A percentile compares a stretch with the other conserved stretches of the same genome.
Evolutionary conservation across 2,797 vertebrate species (phyloP).

Genomic region (Siniperca scherzeri): DNA sequence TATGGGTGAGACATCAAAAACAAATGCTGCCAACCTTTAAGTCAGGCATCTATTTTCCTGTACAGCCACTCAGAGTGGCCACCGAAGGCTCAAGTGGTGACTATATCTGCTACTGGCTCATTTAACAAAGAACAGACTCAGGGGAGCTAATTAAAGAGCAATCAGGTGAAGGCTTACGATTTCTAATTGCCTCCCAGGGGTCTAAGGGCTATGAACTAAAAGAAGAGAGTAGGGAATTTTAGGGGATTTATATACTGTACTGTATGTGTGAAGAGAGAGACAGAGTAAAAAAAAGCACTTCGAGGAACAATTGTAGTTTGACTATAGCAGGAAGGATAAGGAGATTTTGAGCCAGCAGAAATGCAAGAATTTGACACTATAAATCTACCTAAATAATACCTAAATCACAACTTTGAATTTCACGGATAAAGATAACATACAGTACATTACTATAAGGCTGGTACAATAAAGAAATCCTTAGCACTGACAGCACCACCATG

Average conservation of each 20-base stretch:
- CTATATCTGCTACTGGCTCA: constrained; percentile 57
- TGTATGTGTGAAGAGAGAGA: constrained; percentile 4
- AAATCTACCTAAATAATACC: not conserved
- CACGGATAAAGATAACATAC: not conserved
- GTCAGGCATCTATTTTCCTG: constrained; percentile 40
- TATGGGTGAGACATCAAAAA: constrained; percentile 34
- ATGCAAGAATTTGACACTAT: not conserved
- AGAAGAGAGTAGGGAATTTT: constrained; percentile 33
- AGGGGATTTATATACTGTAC: constrained; percentile 29
- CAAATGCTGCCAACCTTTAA: constrained; percentile 44
- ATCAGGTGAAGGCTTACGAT: constrained; percentile 74
- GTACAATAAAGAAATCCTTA: not conserved
- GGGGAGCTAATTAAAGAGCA: constrained; percentile 81
- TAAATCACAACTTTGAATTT: not conserved
- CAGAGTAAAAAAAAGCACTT: not conserved
- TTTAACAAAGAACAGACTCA: constrained; percentile 66
- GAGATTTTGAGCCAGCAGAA: not conserved
- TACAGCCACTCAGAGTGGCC: constrained; percentile 36
- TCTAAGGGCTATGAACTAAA: constrained; percentile 56
- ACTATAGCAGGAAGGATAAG: constrained; percentile 5
- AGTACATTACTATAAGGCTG: not conserved
- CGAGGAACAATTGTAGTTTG: constrained; percentile 30
- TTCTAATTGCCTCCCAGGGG: constrained; percentile 80
- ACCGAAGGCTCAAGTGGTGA: constrained; percentile 44
- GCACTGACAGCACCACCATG: not conserved